These are phyloP conservation scores for Tetramorium parvispinum DNA, from an alignment of 1,140 invertebrate species.

Conservation along the genomic window DNA sequence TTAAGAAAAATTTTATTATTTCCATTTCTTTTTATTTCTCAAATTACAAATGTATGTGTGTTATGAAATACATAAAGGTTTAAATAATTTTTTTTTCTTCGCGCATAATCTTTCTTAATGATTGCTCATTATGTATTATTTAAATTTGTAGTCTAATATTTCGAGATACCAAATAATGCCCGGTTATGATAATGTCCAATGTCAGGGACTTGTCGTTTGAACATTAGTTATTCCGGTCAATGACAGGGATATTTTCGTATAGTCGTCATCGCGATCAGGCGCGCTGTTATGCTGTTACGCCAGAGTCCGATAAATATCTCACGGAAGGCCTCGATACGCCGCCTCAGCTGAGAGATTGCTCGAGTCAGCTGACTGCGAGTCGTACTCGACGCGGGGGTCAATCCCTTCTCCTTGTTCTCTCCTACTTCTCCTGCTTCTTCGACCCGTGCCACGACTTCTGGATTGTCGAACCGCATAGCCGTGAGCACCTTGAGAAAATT, in stretches of 20 bases:
- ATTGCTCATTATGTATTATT: neutral
- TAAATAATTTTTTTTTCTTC: neutral
- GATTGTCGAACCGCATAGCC: constrained; percentile 20
- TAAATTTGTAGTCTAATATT: constrained; percentile 8
- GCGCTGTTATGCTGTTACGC: constrained; percentile 40
- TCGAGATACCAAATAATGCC: neutral
- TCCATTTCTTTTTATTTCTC: neutral
- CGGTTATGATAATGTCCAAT: constrained; percentile 52
- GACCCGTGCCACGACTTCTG: constrained; percentile 50
- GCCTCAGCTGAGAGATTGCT: constrained; percentile 76
- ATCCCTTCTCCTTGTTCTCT: constrained; percentile 55
- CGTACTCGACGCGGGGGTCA: constrained; percentile 73
- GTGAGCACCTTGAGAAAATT: constrained; percentile 52
- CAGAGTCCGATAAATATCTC: constrained; percentile 26
- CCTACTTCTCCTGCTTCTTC: constrained; percentile 20
- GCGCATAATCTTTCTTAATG: neutral
- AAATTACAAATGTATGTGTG: neutral
- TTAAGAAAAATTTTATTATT: neutral
- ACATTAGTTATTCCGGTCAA: constrained; percentile 46
- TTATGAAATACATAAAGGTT: neutral
- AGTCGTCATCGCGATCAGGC: constrained; percentile 34
- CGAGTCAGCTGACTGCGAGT: constrained; percentile 80
- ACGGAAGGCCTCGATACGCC: constrained; percentile 23
- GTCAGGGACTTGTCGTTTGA: constrained; percentile 34
- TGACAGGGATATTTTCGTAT: constrained; percentile 32